Evolutionary conservation across 1,140 invertebrate species (phyloP).

Genomic region (Brachionus asplanchnoidis): DNA sequence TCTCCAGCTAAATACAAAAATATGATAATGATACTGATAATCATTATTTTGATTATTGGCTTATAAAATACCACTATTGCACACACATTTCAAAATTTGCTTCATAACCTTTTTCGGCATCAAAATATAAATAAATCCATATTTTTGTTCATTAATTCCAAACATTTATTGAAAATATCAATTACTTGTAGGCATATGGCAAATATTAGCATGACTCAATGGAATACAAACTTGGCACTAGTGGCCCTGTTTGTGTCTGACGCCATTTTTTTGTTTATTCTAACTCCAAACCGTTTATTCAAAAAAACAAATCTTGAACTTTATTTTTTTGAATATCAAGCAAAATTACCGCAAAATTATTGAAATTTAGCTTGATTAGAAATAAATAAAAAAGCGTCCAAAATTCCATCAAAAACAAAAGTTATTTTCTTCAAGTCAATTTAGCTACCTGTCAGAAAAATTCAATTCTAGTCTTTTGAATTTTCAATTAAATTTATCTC

Average conservation of each 20-base stretch:
- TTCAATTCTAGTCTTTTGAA: not conserved
- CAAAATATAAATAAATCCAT: constrained; percentile 4
- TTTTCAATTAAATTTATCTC: not conserved
- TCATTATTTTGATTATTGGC: not conserved
- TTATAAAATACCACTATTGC: not conserved
- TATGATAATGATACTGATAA: constrained; percentile 18
- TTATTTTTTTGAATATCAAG: not conserved
- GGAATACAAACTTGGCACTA: not conserved
- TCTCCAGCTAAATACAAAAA: not conserved
- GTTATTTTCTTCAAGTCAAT: not conserved
- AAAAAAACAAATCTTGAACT: not conserved
- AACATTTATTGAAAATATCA: constrained; percentile 29
- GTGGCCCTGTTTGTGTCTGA: not conserved
- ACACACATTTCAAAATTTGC: constrained; percentile 16
- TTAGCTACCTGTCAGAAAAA: not conserved
- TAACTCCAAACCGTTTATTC: not conserved
- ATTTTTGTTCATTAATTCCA: not conserved
- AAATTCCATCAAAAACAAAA: not conserved
- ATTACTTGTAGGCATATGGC: constrained; percentile 11
- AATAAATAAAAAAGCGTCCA: not conserved
- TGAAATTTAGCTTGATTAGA: not conserved
- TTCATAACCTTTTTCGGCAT: not conserved
- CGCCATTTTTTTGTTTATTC: not conserved
- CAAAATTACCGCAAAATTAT: not conserved
- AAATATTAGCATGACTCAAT: not conserved